Conservation (phyloP, 23 tunicate species). For the Ascidia mentula region DNA sequence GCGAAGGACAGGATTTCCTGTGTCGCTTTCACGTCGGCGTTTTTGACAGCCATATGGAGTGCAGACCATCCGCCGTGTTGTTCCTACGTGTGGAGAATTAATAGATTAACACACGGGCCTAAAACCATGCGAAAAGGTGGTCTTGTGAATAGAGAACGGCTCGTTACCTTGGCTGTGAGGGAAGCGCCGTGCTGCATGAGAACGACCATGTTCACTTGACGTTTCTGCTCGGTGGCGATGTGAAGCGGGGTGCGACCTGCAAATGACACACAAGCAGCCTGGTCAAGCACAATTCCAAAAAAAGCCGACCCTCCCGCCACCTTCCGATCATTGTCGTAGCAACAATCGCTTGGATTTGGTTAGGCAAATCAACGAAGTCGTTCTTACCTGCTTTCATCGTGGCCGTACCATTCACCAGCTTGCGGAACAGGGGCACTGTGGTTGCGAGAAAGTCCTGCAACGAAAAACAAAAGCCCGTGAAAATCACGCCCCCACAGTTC, state of each 20-base stretch:
- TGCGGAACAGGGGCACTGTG: not conserved
- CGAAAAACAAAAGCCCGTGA: not conserved
- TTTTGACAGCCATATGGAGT: constrained; percentile 7
- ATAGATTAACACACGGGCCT: too few species aligned
- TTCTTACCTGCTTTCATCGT: constrained; percentile 2
- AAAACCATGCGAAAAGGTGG: too few species aligned
- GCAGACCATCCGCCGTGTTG: constrained; percentile 13
- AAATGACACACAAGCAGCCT: not conserved
- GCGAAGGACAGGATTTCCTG: constrained; percentile 14
- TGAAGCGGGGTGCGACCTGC: constrained; percentile 9
- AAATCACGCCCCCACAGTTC: too few species aligned
- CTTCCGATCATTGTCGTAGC: not conserved
- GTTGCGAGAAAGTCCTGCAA: not conserved
- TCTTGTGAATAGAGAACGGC: not conserved
- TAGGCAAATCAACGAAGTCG: constrained; percentile 1
- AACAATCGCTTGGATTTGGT: not conserved
- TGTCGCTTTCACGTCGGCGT: not conserved
- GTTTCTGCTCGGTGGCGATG: not conserved
- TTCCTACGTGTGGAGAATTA: not conserved
- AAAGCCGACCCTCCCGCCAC: not conserved
- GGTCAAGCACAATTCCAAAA: constrained; percentile 3
- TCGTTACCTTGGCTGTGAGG: not conserved
- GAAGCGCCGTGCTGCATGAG: not conserved
- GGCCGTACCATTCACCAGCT: not conserved
- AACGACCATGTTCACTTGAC: not conserved